Conservation (phyloP, 2,797 vertebrate genomes). For the Pterois miles region DNA sequence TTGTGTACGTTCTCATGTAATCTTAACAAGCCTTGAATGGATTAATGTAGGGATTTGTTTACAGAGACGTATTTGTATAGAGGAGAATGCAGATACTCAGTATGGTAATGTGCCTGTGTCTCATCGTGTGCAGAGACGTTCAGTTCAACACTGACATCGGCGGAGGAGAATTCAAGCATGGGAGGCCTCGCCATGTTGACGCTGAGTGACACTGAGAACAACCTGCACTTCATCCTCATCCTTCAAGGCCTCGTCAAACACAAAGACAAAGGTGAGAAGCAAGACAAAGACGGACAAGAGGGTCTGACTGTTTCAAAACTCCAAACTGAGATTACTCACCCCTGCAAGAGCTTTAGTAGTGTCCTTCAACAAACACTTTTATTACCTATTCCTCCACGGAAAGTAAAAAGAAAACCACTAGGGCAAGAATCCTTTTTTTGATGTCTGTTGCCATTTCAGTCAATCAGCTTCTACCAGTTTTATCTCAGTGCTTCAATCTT, state of each 20-base stretch:
- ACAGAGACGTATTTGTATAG: constrained; percentile 17
- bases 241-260: constrained; percentile 88
- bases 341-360: not conserved
- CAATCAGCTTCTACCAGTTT: no score
- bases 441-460: not conserved
- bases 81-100: constrained; percentile 22
- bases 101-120: constrained; percentile 12
- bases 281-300: no score
- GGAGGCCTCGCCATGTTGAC: constrained; percentile 94
- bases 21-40: constrained; percentile 29
- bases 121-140: constrained; percentile 88
- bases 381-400: not conserved
- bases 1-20: constrained; percentile 36
- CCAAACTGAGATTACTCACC: not conserved
- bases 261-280: constrained; percentile 74
- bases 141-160: constrained; percentile 88
- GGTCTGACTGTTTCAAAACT: no score
- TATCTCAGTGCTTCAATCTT: not conserved
- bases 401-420: not conserved
- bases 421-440: not conserved
- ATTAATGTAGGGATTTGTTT: constrained; percentile 53
- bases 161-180: constrained; percentile 79
- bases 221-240: constrained; percentile 95
- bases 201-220: constrained; percentile 93
- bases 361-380: not conserved